Evolutionary conservation across 2,113 vertebrate species (phyloP).

Genomic region (Loxodonta africana): DNA sequence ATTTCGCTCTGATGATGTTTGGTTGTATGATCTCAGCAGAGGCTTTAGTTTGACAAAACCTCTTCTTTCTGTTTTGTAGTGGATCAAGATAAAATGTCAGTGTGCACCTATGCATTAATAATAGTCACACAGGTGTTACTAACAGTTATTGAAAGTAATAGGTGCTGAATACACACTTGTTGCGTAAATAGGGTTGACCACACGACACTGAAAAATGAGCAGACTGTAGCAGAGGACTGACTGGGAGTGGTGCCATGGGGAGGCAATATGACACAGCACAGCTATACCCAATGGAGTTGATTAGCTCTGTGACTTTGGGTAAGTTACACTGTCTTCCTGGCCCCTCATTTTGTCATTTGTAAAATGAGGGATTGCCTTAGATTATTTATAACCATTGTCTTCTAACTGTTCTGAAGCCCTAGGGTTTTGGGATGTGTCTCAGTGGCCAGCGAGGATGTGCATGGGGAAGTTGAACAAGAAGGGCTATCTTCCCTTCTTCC

Average conservation of each 20-base stretch:
- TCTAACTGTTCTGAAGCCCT: not conserved
- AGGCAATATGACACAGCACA: not conserved
- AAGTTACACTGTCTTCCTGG: not conserved
- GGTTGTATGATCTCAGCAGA: not conserved
- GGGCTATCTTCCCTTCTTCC: not conserved
- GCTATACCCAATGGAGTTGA: not conserved
- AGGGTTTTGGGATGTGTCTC: not conserved
- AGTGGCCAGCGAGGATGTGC: not conserved
- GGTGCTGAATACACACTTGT: not conserved
- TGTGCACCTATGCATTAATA: not conserved
- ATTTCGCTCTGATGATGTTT: not conserved
- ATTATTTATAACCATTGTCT: not conserved
- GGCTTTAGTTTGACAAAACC: not conserved
- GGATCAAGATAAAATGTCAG: not conserved
- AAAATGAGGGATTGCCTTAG: not conserved
- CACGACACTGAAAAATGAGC: not conserved
- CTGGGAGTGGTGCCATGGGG: not conserved
- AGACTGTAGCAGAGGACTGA: not conserved
- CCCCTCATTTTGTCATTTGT: not conserved
- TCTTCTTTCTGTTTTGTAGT: not conserved
- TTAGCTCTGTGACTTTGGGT: not conserved
- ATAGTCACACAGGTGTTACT: not conserved
- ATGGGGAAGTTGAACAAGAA: not conserved
- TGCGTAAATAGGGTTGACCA: not conserved
- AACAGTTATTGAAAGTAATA: not conserved